These are phyloP conservation scores for Leptodactylus fallax DNA, from an alignment of 2,797 vertebrate genomes.

Conservation along the genomic window DNA sequence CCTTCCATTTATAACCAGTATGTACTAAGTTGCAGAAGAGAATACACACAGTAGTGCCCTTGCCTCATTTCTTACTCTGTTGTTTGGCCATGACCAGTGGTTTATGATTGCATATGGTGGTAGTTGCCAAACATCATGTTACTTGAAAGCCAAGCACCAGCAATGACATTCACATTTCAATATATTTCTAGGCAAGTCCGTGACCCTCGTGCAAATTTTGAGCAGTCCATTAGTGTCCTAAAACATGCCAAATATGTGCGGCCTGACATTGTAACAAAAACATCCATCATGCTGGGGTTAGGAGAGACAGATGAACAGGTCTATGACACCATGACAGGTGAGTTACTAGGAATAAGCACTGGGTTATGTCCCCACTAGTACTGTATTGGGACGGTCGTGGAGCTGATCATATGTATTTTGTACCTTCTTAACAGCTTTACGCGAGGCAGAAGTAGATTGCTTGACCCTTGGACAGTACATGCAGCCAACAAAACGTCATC, in stretches of 20 bases:
- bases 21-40: too few species aligned
- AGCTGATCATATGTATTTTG: not conserved
- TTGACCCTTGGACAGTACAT: slow-evolving; percentile 97
- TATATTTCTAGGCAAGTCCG: slow-evolving; percentile 82
- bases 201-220: slow-evolving; percentile 90
- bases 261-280: slow-evolving; percentile 88
- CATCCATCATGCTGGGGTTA: slow-evolving; percentile 94
- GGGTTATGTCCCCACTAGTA: not conserved
- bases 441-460: slow-evolving; percentile 90
- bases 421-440: slow-evolving; percentile 74
- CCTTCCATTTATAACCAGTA: too few species aligned
- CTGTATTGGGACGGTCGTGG: not conserved
- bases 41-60: too few species aligned
- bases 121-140: not conserved
- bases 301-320: slow-evolving; percentile 91
- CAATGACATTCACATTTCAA: not conserved
- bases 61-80: too few species aligned
- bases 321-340: slow-evolving; percentile 83
- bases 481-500: slow-evolving; percentile 96
- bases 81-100: not conserved
- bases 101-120: not conserved
- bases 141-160: not conserved
- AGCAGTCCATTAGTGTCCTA: slow-evolving; percentile 89
- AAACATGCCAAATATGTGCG: slow-evolving; percentile 86
- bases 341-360: slow-evolving; percentile 53